Evolutionary conservation across 2,113 vertebrate genomes (phyloP).

Genomic region (Phoxinus phoxinus): DNA sequence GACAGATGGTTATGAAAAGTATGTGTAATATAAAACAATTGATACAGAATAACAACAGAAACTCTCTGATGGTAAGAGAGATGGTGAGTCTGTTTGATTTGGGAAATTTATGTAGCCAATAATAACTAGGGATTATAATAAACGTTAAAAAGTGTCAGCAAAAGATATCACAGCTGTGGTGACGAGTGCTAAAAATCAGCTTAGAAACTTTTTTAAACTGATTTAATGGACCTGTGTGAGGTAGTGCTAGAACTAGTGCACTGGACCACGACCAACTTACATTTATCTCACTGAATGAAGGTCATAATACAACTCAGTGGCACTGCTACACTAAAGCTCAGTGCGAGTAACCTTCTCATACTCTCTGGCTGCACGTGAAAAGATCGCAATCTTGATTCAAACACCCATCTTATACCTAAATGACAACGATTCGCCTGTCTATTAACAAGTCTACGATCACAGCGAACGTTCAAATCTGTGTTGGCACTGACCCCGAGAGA

Average conservation of each 20-base stretch:
- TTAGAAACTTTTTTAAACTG: background rate
- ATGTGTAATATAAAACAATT: background rate
- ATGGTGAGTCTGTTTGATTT: background rate
- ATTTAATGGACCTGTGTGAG: conserved; percentile 5
- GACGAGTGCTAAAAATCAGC: background rate
- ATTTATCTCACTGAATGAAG: conserved; percentile 19
- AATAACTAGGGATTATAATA: background rate
- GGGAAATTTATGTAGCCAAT: background rate
- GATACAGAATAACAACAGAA: background rate
- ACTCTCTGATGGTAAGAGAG: too few relatives aligned
- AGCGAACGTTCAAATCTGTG: too few relatives aligned
- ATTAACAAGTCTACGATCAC: too few relatives aligned
- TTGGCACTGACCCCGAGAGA: too few relatives aligned
- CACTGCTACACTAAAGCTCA: background rate
- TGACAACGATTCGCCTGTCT: too few relatives aligned
- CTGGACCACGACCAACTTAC: background rate
- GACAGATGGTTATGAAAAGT: conserved; percentile 16
- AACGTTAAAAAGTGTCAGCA: background rate
- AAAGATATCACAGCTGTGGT: background rate
- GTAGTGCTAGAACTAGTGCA: background rate
- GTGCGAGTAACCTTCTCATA: background rate
- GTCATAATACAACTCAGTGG: background rate
- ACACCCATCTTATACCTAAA: too few relatives aligned
- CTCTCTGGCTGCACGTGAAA: background rate
- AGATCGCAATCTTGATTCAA: too few relatives aligned